Percentiles rank a stretch among this genome's conserved stretches.
Conservation (phyloP, 2,113 vertebrate genomes). For the Oryzias curvinotus region DNA sequence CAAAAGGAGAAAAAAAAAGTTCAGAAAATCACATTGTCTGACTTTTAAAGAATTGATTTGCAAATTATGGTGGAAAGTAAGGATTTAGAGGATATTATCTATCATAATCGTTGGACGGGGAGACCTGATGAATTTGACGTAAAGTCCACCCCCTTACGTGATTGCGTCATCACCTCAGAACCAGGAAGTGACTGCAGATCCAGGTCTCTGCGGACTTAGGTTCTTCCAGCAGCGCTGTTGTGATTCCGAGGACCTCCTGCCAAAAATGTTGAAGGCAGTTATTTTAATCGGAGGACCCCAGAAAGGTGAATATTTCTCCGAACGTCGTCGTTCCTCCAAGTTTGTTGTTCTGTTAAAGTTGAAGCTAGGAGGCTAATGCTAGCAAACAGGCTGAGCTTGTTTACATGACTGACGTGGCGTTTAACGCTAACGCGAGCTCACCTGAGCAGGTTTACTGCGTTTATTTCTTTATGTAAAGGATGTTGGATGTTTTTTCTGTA, state of each 20-base stretch:
- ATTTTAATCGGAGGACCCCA: conserved; percentile 95
- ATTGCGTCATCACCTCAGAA: too few species aligned
- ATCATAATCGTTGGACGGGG: too few species aligned
- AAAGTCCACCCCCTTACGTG: too few species aligned
- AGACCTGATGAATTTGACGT: too few species aligned
- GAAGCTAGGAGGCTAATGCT: conserved; percentile 28
- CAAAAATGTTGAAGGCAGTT: conserved; percentile 89
- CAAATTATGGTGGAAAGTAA: too few species aligned
- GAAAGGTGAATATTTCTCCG: conserved; percentile 82
- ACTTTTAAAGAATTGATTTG: too few species aligned
- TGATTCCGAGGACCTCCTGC: neutral
- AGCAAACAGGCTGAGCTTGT: conserved; percentile 14
- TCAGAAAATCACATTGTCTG: too few species aligned
- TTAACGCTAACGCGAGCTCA: neutral
- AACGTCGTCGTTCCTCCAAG: neutral
- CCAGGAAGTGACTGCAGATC: conserved; percentile 28
- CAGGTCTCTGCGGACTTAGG: neutral
- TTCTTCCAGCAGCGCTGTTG: neutral
- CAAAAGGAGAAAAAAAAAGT: too few species aligned
- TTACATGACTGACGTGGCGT: conserved; percentile 59
- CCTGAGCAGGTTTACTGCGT: neutral
- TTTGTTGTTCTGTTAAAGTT: neutral
- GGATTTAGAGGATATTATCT: too few species aligned
- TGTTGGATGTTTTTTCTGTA: too few species aligned
- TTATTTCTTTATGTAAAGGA: too few species aligned